These are phyloP conservation scores for Bradypodion ventrale DNA, from an alignment of 2,797 vertebrate species.

Conservation along the genomic window DNA sequence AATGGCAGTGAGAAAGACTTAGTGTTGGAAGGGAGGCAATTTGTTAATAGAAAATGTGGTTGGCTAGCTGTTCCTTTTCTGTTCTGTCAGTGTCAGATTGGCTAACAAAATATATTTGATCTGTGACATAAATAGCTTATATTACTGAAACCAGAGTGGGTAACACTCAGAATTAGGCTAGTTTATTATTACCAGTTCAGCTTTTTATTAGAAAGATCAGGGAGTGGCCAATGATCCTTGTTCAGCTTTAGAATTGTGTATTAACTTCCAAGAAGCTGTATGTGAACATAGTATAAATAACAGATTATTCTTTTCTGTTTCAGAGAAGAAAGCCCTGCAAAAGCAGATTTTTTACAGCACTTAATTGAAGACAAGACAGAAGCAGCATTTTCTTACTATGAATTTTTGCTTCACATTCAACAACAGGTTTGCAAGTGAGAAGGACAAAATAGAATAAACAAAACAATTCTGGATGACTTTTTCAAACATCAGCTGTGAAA, in stretches of 20 bases:
- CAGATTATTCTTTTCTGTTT: constrained; percentile 42
- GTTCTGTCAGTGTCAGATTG: neutral
- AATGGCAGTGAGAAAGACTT: neutral
- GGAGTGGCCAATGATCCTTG: accelerated
- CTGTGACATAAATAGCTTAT: neutral
- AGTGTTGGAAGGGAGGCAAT: neutral
- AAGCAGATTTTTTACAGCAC: constrained; percentile 88
- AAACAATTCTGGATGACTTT: constrained; percentile 22
- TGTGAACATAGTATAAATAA: neutral
- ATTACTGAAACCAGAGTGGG: neutral
- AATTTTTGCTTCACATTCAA: constrained; percentile 93
- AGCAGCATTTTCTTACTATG: constrained; percentile 91
- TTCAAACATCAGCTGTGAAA: constrained; percentile 46
- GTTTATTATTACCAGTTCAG: neutral
- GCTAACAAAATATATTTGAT: neutral
- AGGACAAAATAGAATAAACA: constrained; percentile 27
- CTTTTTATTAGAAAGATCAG: neutral
- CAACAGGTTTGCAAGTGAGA: constrained; percentile 90
- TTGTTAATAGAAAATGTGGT: neutral
- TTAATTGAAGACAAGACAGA: constrained; percentile 94
- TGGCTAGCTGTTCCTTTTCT: neutral
- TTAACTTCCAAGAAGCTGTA: neutral
- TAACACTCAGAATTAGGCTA: neutral
- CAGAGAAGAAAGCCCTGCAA: constrained; percentile 89
- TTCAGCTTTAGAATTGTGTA: neutral